phyloP scores from a whole-genome alignment of 1,140 invertebrate genomes.

The Panagrolaimus sp. region DNA sequence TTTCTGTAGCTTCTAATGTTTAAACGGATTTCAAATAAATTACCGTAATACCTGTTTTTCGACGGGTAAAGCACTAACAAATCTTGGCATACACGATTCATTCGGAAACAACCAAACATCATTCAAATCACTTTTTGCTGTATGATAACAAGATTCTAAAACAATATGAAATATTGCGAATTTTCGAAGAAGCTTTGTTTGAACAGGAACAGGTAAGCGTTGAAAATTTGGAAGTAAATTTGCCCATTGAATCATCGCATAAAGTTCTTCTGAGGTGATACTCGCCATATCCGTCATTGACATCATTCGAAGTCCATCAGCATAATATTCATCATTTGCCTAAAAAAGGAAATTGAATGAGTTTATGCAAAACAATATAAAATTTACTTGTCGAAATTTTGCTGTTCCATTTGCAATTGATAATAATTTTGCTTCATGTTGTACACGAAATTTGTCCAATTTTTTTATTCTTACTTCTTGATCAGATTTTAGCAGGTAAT shows the following conservation, averaged over 20 bases:
- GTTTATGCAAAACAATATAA: background rate
- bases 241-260: slow-evolving; percentile 26
- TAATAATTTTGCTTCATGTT: slow-evolving; percentile 3
- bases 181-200: slow-evolving; percentile 14
- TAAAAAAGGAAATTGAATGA: background rate
- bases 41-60: slow-evolving; percentile 24
- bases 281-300: slow-evolving; percentile 19
- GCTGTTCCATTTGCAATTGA: slow-evolving; percentile 9
- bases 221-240: slow-evolving; percentile 22
- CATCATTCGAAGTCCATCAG: slow-evolving; percentile 1
- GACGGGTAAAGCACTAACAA: slow-evolving; percentile 19
- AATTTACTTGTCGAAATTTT: background rate
- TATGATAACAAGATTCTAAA: slow-evolving; percentile 26
- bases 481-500: background rate
- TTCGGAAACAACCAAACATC: slow-evolving; percentile 29
- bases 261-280: slow-evolving; percentile 21
- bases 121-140: slow-evolving; percentile 19
- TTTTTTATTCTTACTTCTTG: background rate
- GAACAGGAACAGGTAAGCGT: background rate
- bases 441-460: background rate
- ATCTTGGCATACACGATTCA: slow-evolving; percentile 22
- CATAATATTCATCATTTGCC: slow-evolving; percentile 8
- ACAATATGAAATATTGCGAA: slow-evolving; percentile 30
- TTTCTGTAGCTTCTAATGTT: background rate
- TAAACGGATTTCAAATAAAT: background rate